Percentiles rank a stretch among this genome's conserved stretches.
These are phyloP conservation scores for Erpornis zantholeuca DNA, from an alignment of 2,113 vertebrate genomes.

Conservation along the genomic window DNA sequence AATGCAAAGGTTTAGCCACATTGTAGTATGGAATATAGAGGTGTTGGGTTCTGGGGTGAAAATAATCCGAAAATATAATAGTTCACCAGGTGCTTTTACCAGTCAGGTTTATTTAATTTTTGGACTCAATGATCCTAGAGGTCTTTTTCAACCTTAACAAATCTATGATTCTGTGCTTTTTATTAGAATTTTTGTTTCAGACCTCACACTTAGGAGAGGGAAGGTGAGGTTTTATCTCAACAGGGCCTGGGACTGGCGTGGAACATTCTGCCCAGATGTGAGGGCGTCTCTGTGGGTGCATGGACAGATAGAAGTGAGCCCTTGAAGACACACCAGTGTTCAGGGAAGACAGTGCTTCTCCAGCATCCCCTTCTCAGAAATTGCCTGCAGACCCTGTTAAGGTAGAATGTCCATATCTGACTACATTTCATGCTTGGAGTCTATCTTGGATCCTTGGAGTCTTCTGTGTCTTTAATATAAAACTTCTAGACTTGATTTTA, in stretches of 20 bases:
- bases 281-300: background rate
- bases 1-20: background rate
- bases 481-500: background rate
- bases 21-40: background rate
- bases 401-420: background rate
- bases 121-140: background rate
- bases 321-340: fast-evolving
- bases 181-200: background rate
- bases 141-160: background rate
- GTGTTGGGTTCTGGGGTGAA: background rate
- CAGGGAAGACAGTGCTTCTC: background rate
- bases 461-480: background rate
- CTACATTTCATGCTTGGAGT: background rate
- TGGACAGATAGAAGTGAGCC: fast-evolving
- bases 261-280: background rate
- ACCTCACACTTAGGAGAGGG: background rate
- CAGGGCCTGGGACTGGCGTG: background rate
- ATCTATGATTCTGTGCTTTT: background rate
- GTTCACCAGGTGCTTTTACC: background rate
- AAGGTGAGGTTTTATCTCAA: background rate
- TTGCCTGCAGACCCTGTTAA: background rate
- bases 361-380: background rate
- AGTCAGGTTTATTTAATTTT: background rate
- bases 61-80: background rate
- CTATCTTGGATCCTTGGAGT: background rate